Evolutionary conservation across 2,113 vertebrate genomes (phyloP), one percentile per base, ranked within the genome.

Genomic region (Megalops atlanticus): DNA sequence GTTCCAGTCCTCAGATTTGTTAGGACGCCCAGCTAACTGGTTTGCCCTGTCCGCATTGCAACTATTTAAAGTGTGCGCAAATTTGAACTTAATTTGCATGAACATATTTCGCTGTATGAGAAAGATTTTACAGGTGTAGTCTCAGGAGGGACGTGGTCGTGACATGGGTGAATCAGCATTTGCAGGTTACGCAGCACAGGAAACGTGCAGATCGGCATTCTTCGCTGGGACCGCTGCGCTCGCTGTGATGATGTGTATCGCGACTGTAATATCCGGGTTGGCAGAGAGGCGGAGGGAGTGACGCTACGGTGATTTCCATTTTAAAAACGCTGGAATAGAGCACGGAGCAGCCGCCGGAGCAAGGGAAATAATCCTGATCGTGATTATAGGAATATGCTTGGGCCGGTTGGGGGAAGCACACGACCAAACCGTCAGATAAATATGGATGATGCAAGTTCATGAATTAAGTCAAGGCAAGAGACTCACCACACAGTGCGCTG

Each of bases 191-290:
- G 21, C 73, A 45, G 39, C 15, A 27, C 16, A 45, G 15, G 73
- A 71, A 71, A 38, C 73, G 73, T 40, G 40, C 39, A 74, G 21
- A n/a, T 45, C 64, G 78, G 31, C 41, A 38, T 35, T 70, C 31
- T 45, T 39, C 39, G 64, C 40, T 21, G 18, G 70, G 14, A 47
- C 21, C 45, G 77, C 31, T 16, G 7, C 39, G 79, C 76, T 85
- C 81, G 40, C 35, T 38, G 11, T 54, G 82, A 76, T 84, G 84
- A 84, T 86, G 84, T 82, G 86, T 75, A 35, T 72, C 43, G 72
- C 68, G 82, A 58, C 79, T 85, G 90, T 90, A 89, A 92, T 82
- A 87, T 92, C 91, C 91, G 92, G 90, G 89, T 78, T 78, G 86
- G 83, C 79, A 85, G 75, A 45, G 47, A 40, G 40, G 47, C 80